A percentile compares a stretch with the other conserved stretches of the same genome.
phyloP scores from a whole-genome alignment of 2,888 invertebrate genomes.

The Netelia fuscicornis region DNA sequence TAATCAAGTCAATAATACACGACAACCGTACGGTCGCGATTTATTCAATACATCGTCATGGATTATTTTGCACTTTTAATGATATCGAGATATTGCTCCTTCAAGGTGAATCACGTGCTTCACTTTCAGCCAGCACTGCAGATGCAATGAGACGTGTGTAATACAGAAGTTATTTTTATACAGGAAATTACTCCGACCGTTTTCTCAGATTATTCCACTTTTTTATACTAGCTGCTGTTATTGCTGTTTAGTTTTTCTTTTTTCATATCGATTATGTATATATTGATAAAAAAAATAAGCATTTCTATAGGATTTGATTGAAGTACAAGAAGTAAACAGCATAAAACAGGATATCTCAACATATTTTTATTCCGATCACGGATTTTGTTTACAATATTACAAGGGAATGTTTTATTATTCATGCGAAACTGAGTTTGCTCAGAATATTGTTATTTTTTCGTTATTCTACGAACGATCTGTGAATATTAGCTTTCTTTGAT shows the following conservation, averaged over 20 bases:
- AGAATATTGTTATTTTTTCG: too few species aligned
- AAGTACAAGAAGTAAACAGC: too few species aligned
- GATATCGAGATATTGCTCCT: slow-evolving; percentile 34
- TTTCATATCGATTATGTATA: too few species aligned
- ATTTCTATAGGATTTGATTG: too few species aligned
- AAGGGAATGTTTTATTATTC: too few species aligned
- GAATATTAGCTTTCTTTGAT: too few species aligned
- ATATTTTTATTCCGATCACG: too few species aligned
- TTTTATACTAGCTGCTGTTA: neutral
- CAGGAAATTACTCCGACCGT: neutral
- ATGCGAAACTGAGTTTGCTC: too few species aligned
- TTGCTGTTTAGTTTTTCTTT: neutral
- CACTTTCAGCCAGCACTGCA: neutral
- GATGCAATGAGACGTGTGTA: neutral
- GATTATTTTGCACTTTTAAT: slow-evolving; percentile 47
- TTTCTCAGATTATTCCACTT: neutral
- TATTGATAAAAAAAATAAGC: too few species aligned
- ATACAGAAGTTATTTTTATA: neutral
- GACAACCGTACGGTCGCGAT: slow-evolving; percentile 44
- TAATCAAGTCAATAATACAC: slow-evolving; percentile 55
- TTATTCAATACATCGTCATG: slow-evolving; percentile 54
- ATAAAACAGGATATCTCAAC: too few species aligned
- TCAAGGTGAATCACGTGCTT: slow-evolving; percentile 41
- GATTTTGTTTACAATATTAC: too few species aligned
- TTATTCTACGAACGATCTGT: too few species aligned